phyloP scores from a whole-genome alignment of 2,888 invertebrate species.

The Drosophila borborema region DNA sequence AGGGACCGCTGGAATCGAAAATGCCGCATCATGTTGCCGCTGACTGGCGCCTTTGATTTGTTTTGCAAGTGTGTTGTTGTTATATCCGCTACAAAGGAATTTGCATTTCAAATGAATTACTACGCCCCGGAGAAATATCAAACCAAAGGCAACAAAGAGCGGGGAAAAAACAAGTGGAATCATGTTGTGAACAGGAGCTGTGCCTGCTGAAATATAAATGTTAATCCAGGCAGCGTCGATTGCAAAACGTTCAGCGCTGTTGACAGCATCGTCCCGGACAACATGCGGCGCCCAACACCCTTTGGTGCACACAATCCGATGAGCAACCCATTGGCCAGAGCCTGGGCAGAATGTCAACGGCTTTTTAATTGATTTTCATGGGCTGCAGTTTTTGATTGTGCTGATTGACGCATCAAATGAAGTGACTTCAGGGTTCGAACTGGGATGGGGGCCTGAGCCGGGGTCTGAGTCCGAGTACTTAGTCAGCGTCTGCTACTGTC shows the following conservation, averaged over 20 bases:
- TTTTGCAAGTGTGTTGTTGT: constrained; percentile 66
- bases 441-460: background rate
- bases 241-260: constrained; percentile 76
- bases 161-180: background rate
- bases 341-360: constrained; percentile 74
- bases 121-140: constrained; percentile 40
- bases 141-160: constrained; percentile 22
- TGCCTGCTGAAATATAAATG: constrained; percentile 76
- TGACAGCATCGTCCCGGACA: constrained; percentile 64
- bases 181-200: constrained; percentile 10
- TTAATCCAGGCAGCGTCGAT: constrained; percentile 78
- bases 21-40: constrained; percentile 62
- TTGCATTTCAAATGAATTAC: constrained; percentile 79
- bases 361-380: constrained; percentile 81
- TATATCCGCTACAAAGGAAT: constrained; percentile 77
- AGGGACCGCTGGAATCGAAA: constrained; percentile 13
- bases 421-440: constrained; percentile 63
- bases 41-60: constrained; percentile 71
- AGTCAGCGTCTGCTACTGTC: constrained; percentile 8
- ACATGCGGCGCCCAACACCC: constrained; percentile 11
- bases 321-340: constrained; percentile 19
- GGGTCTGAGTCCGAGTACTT: constrained; percentile 9
- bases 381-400: constrained; percentile 82
- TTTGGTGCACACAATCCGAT: constrained; percentile 26
- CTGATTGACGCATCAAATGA: constrained; percentile 83